Percentiles rank a stretch among this genome's conserved stretches.
Evolutionary conservation across 2,797 vertebrate species (phyloP).

Genomic region (Squalus acanthias): DNA sequence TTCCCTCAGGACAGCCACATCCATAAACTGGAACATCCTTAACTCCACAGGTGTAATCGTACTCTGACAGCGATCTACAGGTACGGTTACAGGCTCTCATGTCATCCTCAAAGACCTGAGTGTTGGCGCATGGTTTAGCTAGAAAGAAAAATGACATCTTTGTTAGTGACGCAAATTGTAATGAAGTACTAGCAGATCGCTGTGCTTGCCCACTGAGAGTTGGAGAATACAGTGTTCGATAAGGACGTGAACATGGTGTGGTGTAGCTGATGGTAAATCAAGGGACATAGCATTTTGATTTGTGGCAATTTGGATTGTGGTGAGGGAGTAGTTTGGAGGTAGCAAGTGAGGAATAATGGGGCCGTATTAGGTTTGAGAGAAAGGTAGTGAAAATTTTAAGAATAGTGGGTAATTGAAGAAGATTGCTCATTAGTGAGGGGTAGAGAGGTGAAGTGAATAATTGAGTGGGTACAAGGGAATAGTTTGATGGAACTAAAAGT

Average conservation of each 20-base stretch:
- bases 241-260: background rate
- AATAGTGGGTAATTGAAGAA: too few species aligned
- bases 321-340: too few species aligned
- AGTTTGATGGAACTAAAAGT: background rate
- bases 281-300: background rate
- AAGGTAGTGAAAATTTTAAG: background rate
- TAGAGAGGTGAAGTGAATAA: background rate
- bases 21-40: conserved; percentile 53
- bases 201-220: background rate
- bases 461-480: background rate
- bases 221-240: background rate
- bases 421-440: too few species aligned
- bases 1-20: conserved; percentile 57
- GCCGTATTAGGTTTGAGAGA: background rate
- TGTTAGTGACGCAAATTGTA: background rate
- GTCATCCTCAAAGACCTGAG: conserved; percentile 55
- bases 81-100: conserved; percentile 54
- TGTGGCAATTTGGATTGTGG: background rate
- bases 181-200: background rate
- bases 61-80: conserved; percentile 53
- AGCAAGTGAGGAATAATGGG: background rate
- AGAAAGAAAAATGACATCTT: background rate
- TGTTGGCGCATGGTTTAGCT: conserved; percentile 49
- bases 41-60: conserved; percentile 51
- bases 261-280: background rate